Base-by-base conservation (phyloP, 2,888 invertebrate genomes). In the Acrocyrtus sp. region DNA sequence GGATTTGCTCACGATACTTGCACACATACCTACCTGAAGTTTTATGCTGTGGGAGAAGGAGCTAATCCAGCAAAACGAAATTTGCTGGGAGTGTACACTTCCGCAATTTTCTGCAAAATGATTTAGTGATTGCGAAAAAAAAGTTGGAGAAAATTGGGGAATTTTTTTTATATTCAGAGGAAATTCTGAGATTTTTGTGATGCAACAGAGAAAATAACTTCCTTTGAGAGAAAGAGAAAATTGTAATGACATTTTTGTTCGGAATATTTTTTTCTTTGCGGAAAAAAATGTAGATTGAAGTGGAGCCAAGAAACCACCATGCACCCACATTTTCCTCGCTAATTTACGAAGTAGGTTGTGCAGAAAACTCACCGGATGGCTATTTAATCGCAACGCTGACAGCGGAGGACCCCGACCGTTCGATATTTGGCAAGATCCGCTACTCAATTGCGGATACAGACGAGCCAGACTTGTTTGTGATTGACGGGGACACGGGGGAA, bases 361-460 rank as follows among this genome's bases (percentile, higher is more conserved):
- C 87, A 21, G 97, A 98, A 86, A 95, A 95, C 85, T 89, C 90
- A 82, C 86, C 90, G 57, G 88, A 91, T 45, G 95, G 94, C 12
- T 88, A 90, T 81, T 85, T 90, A 74, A 90, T 97, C 34, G 89
- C 91, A 39, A 90, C 88, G 84, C 90, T 95, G 3, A 89, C 90
- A 73, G 97, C 97, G 15, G 87, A 86, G 56, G 97, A 97, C 84
- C 87, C 89, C 43, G 95, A 96, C 85, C 89, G 90, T 77, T 95
- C 94, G 5, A 90, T 90, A 72, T 87, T 85, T 82, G 88, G 87
- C 4, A 83, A 85, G 43, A 84, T 97, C 17, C 88, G 89, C 0
- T 98, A 95, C 84, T 89, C 90, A 41, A 93, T 95, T 77, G 89
- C 80, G 24, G 80, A 81, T 45, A 77, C 75, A 15, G 82, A 83